Base-by-base conservation (phyloP, 2,797 vertebrate species). In the Phrynocephalus vlangalii region DNA sequence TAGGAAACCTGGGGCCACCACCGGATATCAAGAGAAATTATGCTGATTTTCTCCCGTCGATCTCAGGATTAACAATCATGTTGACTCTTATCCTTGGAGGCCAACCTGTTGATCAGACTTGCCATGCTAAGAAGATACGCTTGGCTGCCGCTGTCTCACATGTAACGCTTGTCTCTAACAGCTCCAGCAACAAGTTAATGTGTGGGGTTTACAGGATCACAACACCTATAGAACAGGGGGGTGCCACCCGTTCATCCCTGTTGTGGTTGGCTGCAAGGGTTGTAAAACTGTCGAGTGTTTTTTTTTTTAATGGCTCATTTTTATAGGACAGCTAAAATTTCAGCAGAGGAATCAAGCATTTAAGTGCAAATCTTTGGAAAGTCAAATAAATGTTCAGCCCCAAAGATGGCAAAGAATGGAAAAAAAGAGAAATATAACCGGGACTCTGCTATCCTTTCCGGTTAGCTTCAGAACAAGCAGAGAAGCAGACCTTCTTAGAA, bases 1-100 rank as follows among this genome's bases (percentile, higher is more conserved):
- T 33, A 76, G 88, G 77, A 28, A 82, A 66, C 71, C 89, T 85
- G 90, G 84, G 2, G 6, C 38, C 18, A 16, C 15, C 63, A 83
- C 60, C 77, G 84, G 50, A 75, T 67, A 83, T 75, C 76, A 85
- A 83, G 86, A 86, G 86, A 92, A 92, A 92, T 86, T 92, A 87
- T 92, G 66, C 28, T 2, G 44, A 79, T 56, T 92, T 20, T 81
- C 10, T 56, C 91, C 90, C 87, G 85, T 33, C 92, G 11, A 5
- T 22, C 82, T 88, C 73, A 24, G 88, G 90, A 80, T 67, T 0
- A 22, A 16, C 52, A 24, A 20, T 30, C 9, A 72, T 38, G 75
- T 85, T 75, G 0, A 0, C 3, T 20, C 18, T 83, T 73, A 85
- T 79, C 91, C 85, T 90, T 79, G 79, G 33, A 88, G 11, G 75